phyloP scores from a whole-genome alignment of 2,888 invertebrate species.

The Gerosis bhagava region DNA sequence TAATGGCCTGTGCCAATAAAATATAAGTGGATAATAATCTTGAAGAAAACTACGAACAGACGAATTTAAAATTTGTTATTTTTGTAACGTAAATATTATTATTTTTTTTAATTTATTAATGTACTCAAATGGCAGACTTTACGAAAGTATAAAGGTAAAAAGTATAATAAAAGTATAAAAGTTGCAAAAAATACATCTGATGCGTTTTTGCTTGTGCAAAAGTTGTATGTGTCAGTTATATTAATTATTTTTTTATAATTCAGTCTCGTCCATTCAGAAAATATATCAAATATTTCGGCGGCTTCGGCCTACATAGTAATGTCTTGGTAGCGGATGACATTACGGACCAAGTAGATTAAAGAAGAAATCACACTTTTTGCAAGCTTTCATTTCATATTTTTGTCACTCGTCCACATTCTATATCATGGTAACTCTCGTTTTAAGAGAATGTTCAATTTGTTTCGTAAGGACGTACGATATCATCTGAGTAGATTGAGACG shows the following conservation, averaged over 20 bases:
- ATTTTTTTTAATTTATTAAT: background rate
- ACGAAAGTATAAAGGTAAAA: background rate
- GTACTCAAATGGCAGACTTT: background rate
- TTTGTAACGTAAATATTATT: too few species aligned
- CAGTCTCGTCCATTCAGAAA: too few species aligned
- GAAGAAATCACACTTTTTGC: constrained; percentile 15
- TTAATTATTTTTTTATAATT: too few species aligned
- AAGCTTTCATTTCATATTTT: constrained; percentile 45
- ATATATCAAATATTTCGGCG: too few species aligned
- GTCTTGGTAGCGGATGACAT: background rate
- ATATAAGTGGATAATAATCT: constrained; percentile 1
- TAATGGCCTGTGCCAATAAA: constrained; percentile 14
- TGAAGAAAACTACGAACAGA: background rate
- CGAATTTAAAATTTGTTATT: too few species aligned
- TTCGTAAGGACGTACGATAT: constrained; percentile 49
- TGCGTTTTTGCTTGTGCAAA: too few species aligned
- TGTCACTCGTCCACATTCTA: constrained; percentile 45
- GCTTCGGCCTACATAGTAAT: background rate
- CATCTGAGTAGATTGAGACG: constrained; percentile 57
- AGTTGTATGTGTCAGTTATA: too few species aligned
- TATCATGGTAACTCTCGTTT: constrained; percentile 34
- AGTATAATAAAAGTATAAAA: too few species aligned
- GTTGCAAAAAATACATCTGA: too few species aligned
- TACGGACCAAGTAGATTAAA: constrained; percentile 9
- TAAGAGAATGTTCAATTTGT: constrained; percentile 46